Base-by-base conservation (phyloP, 2,113 vertebrate genomes). In the Raja brachyura region DNA sequence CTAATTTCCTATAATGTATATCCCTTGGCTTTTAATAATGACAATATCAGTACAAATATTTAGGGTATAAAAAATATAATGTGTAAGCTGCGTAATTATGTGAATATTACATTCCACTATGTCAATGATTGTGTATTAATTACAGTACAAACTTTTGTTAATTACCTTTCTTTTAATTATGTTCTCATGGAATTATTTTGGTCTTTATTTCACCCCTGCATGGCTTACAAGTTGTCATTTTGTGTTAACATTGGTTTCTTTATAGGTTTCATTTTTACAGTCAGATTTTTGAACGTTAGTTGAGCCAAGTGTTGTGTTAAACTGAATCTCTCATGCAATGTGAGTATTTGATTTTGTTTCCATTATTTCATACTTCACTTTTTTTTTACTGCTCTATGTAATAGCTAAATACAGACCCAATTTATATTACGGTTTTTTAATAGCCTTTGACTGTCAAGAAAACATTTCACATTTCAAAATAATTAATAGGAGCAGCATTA, bases 301-400 rank as follows among this genome's bases (percentile, higher is more conserved):
- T 92, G 90, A 74, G 66, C 20, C 90, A 92, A 14, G 66, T 54
- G 90, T 92, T 92, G 90, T 90, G 63, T 92, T 92, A 73, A 85
- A 73, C 39, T 92, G 33, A 54, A 54, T 92, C 66, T 73, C 66
- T 66, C 68, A 54, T 92, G 68, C 39, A 74, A 92, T 92, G 90
- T 92, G 90, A 92, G 90, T 92, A 92, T 92, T 92, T 73, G 39
- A 92, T 92, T 92, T 92, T 92, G 90, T 73, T 92, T 74, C 20
- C 33, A 92, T 92, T 25, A 48, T 92, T 92, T 74, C 66, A 92
- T 48, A 73, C 22, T 54, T 54, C 28, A 61, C 56, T 88, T 92
- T 56, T 83, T 54, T 70, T 73, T 20, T 33, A 20, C 20, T 90
- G 88, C 66, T 90, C 33, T 90, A 31, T 90, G 7, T 48, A 73